Percentiles rank a stretch among this genome's conserved stretches.
Conservation (phyloP, 2,797 vertebrate species). For the Jordanella pulchra region DNA sequence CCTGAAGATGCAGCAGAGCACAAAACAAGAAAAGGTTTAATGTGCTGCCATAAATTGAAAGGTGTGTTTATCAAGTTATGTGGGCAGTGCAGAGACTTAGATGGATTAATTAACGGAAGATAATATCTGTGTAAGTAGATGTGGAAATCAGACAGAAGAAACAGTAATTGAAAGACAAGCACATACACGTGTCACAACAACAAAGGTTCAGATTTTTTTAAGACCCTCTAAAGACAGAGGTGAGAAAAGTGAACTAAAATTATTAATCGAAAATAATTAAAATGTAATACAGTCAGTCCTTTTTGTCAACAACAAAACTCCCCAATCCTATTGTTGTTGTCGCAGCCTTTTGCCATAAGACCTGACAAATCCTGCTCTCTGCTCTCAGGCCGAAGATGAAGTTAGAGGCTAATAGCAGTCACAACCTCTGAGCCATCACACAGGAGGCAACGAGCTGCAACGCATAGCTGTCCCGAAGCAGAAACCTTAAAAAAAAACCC, state of each 20-base stretch:
- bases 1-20: conserved; percentile 7
- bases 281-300: conserved; percentile 15
- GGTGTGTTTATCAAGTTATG: conserved; percentile 1
- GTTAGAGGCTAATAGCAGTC: conserved; percentile 46
- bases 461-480: conserved; percentile 41
- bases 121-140: background rate
- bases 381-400: conserved; percentile 41
- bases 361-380: conserved; percentile 18
- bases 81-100: background rate
- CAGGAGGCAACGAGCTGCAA: conserved; percentile 33
- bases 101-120: background rate
- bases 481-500: conserved; percentile 57
- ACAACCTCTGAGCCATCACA: conserved; percentile 44
- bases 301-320: conserved; percentile 21
- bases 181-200: background rate
- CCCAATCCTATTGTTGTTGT: conserved; percentile 7
- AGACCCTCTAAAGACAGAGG: background rate
- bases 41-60: conserved; percentile 9
- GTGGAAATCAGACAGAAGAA: background rate
- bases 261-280: conserved; percentile 11
- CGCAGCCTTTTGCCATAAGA: conserved; percentile 5
- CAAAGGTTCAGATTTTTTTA: conserved; percentile 13
- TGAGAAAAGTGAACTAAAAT: conserved; percentile 4
- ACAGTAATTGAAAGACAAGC: conserved; percentile 6
- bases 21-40: conserved; percentile 3